phyloP scores from a whole-genome alignment of 1,140 invertebrate genomes.

The Grapholita molesta region DNA sequence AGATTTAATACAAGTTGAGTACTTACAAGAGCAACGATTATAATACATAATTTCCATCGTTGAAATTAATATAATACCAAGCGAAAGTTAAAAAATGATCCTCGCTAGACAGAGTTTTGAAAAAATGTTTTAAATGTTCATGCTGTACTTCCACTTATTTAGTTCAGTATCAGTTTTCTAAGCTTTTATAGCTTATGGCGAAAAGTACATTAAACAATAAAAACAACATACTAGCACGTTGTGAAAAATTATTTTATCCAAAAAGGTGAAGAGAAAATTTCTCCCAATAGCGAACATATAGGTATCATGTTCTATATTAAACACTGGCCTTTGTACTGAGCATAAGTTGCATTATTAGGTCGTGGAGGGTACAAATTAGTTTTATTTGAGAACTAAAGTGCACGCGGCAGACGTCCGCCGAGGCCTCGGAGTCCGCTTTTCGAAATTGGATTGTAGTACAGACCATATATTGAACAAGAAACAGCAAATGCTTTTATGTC shows the following conservation, averaged over 20 bases:
- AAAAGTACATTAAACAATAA: background rate
- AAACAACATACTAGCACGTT: background rate
- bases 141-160: background rate
- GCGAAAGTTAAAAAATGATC: too few species aligned
- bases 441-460: constrained; percentile 30
- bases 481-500: too few species aligned
- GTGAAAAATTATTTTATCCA: background rate
- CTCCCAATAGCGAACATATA: background rate
- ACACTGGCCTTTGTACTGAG: background rate
- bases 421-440: constrained; percentile 19
- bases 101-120: too few species aligned
- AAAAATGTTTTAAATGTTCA: too few species aligned
- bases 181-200: background rate
- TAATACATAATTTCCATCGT: too few species aligned
- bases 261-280: background rate
- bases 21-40: too few species aligned
- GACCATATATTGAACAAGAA: too few species aligned
- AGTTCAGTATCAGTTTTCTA: background rate
- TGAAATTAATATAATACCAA: too few species aligned
- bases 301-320: background rate
- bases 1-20: too few species aligned
- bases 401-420: constrained; percentile 9
- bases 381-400: constrained; percentile 15
- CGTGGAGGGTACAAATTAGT: constrained; percentile 5
- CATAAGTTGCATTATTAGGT: background rate